phyloP scores from a whole-genome alignment of 1,140 invertebrate species.

The Drosophila ogumai region DNA sequence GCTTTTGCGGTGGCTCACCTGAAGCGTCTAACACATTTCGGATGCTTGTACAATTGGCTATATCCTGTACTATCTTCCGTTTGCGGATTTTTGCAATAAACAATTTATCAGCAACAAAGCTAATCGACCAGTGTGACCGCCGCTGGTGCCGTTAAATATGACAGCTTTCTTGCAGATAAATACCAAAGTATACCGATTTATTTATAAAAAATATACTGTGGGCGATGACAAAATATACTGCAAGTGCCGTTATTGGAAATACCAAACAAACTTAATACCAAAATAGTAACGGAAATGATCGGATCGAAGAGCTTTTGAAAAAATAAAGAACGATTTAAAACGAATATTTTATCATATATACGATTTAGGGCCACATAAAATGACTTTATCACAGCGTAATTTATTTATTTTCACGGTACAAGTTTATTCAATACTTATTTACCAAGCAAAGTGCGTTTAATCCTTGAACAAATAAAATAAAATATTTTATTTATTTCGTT shows the following conservation, averaged over 20 bases:
- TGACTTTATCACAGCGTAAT: too few species aligned
- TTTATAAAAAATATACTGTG: neutral
- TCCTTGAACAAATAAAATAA: neutral
- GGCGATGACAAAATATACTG: neutral
- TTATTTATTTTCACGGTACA: too few species aligned
- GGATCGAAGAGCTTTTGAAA: neutral
- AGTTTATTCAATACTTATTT: neutral
- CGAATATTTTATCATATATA: neutral
- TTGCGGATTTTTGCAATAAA: constrained; percentile 54
- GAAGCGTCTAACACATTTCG: constrained; percentile 61
- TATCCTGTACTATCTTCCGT: constrained; percentile 34
- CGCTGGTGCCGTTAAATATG: too few species aligned
- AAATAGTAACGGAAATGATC: neutral
- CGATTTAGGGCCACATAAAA: too few species aligned
- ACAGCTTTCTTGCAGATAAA: neutral
- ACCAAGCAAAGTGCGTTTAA: neutral
- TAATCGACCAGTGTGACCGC: constrained; percentile 5
- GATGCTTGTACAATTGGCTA: constrained; percentile 22
- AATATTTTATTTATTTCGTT: too few species aligned
- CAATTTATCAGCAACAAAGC: constrained; percentile 44
- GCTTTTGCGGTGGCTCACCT: constrained; percentile 43
- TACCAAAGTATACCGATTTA: neutral
- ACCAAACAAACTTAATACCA: neutral
- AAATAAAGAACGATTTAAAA: neutral
- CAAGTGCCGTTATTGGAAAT: neutral